Evolutionary conservation across 2,113 vertebrate genomes (phyloP), one percentile per base, ranked within the genome.

Genomic region (Lanius collurio): DNA sequence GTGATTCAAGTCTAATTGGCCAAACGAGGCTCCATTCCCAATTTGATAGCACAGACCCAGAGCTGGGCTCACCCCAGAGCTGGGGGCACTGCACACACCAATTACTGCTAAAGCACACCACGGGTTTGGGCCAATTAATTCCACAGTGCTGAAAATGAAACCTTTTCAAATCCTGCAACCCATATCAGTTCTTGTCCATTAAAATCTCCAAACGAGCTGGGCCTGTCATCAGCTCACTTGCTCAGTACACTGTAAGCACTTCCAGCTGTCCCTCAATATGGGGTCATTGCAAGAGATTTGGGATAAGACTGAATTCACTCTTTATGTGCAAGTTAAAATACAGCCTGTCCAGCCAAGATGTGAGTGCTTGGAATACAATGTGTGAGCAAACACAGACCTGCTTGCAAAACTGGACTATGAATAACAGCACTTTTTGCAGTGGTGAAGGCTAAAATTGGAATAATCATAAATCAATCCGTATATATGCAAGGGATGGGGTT

Each of bases 81-180:
- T 3, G 1, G 35, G 76, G 82, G 90, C 82, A 93, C 89, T 64
- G 80, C 84, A 68, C 57, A 90, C 27, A 26, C 93, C 95, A 94
- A 87, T 93, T 97, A 97, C 75, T 49, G 69, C 86, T 75, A 46
- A 52, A 93, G 59, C 62, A 9, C 30, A 75, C 68, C 75, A 46
- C 5, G 10, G 93, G 30, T 67, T 96, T 93, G 94, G 92, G 84
- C 85, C 97, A 97, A 97, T 97, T 98, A 97, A 97, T 96, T 95
- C 81, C 91, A 85, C 73, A 68, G 64, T 31, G 90, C 89, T 87
- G 94, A 73, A 90, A 97, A 94, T 6, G 23, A 96, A 96, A 71
- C 86, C 96, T 90, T 89, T 94, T 86, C 92, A 77, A 95, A 94
- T 78, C 94, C 94, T 89, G 91, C 95, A 75, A 20, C 79, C 69